A percentile compares a stretch with the other conserved stretches of the same genome.
Conservation (phyloP, 2,113 vertebrate genomes). For the Macquaria ambigua region DNA sequence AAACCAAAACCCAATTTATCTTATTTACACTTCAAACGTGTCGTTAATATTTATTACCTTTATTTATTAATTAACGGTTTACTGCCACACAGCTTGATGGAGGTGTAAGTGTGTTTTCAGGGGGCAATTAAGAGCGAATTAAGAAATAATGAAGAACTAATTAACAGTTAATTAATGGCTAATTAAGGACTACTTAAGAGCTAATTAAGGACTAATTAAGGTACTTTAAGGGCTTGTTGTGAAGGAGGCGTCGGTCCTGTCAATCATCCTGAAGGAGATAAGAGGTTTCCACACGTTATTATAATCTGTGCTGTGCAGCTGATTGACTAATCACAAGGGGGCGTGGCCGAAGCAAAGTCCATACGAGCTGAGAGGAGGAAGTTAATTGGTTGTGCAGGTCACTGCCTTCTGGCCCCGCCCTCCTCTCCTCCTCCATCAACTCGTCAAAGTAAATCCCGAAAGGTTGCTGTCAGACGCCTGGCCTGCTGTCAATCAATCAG, state of each 20-base stretch:
- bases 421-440: conserved; percentile 17
- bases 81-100: no score
- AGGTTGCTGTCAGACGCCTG: conserved; percentile 59
- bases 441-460: conserved; percentile 50
- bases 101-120: neutral
- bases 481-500: conserved; percentile 75
- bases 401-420: conserved; percentile 36
- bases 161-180: neutral
- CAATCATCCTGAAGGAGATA: conserved; percentile 44
- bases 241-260: neutral
- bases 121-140: neutral
- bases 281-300: conserved; percentile 45
- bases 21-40: no score
- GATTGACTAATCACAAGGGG: conserved; percentile 54
- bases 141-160: neutral
- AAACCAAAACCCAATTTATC: neutral
- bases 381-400: conserved; percentile 52
- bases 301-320: conserved; percentile 12
- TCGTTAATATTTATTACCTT: no score
- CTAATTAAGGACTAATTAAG: neutral
- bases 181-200: no score
- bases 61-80: neutral
- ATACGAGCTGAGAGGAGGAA: conserved; percentile 51
- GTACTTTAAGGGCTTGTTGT: neutral
- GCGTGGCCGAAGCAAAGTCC: conserved; percentile 42